phyloP scores from a whole-genome alignment of 2,113 vertebrate genomes.

The Perognathus longimembris region DNA sequence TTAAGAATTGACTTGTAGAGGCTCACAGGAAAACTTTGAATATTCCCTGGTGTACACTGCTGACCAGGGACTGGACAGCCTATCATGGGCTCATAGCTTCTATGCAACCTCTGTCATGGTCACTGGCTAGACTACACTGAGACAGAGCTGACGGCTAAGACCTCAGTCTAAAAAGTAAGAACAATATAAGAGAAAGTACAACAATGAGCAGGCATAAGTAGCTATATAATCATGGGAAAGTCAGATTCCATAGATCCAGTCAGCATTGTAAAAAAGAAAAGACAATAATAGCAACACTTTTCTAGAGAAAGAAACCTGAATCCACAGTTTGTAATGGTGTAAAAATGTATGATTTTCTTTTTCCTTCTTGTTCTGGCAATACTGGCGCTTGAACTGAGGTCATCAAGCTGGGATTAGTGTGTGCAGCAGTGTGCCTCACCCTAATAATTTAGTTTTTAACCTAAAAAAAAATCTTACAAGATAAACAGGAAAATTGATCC shows the following conservation, averaged over 20 bases:
- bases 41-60: too few species aligned
- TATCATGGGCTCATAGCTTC: background rate
- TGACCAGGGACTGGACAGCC: too few species aligned
- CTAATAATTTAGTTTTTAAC: background rate
- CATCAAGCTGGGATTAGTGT: too few species aligned
- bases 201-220: background rate
- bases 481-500: slow-evolving; percentile 22
- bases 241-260: background rate
- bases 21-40: background rate
- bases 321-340: background rate
- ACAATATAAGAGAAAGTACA: background rate
- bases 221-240: background rate
- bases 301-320: background rate
- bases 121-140: background rate
- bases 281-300: background rate
- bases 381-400: too few species aligned
- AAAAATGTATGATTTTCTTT: too few species aligned
- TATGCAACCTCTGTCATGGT: background rate
- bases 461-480: background rate
- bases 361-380: too few species aligned
- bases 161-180: background rate
- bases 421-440: too few species aligned
- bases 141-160: background rate
- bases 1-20: background rate
- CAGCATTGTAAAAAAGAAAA: background rate